Conservation (phyloP, 2,113 vertebrate species). For the Delphinus delphis region DNA sequence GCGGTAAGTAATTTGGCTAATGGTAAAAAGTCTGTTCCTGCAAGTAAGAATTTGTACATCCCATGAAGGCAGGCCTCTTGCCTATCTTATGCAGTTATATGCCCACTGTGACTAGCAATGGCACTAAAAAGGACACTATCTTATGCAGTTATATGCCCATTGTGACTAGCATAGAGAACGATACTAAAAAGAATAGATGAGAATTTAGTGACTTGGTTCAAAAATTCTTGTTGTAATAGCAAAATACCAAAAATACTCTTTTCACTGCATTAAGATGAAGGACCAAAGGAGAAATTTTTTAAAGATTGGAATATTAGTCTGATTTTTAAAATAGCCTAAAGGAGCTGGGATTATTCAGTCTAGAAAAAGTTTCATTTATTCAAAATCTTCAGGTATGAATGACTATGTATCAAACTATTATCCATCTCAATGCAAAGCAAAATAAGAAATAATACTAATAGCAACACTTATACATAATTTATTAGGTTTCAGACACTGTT, state of each 20-base stretch:
- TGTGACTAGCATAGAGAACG: background rate
- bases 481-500: background rate
- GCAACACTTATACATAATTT: background rate
- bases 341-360: background rate
- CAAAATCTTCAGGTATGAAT: background rate
- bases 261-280: background rate
- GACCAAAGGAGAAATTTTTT: background rate
- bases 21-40: background rate
- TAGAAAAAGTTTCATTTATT: constrained; percentile 15
- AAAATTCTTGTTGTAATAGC: background rate
- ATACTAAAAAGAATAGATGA: background rate
- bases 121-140: background rate
- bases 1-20: constrained; percentile 86
- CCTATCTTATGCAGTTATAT: background rate
- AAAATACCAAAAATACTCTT: background rate
- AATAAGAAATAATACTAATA: background rate
- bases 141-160: background rate
- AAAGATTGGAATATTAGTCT: background rate
- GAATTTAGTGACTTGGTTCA: background rate
- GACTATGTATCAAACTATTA: background rate
- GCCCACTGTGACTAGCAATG: background rate
- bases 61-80: background rate
- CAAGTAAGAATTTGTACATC: background rate
- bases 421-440: constrained; percentile 15
- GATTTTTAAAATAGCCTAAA: background rate